Conservation (phyloP, 2,888 invertebrate genomes). For the Melinaea menophilus region DNA sequence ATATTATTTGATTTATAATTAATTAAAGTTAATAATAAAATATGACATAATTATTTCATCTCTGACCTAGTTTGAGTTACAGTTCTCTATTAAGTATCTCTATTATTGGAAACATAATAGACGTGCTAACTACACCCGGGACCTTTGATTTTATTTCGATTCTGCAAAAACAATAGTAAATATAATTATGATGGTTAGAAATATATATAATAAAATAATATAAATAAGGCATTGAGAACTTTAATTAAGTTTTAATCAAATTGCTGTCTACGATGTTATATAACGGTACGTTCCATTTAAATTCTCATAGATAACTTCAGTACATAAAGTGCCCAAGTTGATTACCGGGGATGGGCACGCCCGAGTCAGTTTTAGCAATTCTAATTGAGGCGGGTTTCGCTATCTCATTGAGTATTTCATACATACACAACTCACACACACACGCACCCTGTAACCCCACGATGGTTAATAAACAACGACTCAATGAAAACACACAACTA, state of each 20-base stretch:
- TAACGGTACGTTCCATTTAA: conserved; percentile 12
- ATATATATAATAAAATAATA: neutral
- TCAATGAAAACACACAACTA: neutral
- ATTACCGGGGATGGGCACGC: conserved; percentile 26
- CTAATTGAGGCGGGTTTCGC: conserved; percentile 29
- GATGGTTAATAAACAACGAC: neutral
- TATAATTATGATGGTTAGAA: too few relatives aligned
- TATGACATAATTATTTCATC: neutral
- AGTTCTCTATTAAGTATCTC: conserved; percentile 11
- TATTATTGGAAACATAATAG: conserved; percentile 17
- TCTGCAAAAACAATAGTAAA: neutral
- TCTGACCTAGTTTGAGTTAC: conserved; percentile 11
- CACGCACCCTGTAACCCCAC: conserved; percentile 7
- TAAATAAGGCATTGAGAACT: too few relatives aligned
- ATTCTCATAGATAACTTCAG: conserved; percentile 17
- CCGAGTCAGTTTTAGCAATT: conserved; percentile 32
- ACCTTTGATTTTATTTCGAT: conserved; percentile 10
- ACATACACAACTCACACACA: conserved; percentile 5
- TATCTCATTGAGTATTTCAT: conserved; percentile 13
- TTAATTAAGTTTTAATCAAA: neutral
- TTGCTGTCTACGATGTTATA: neutral
- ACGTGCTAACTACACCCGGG: conserved; percentile 6
- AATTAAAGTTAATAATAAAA: neutral
- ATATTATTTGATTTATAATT: neutral
- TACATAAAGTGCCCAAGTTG: conserved; percentile 22